Evolutionary conservation across 2,888 invertebrate genomes (phyloP).

Genomic region (Gastrophysa polygoni): DNA sequence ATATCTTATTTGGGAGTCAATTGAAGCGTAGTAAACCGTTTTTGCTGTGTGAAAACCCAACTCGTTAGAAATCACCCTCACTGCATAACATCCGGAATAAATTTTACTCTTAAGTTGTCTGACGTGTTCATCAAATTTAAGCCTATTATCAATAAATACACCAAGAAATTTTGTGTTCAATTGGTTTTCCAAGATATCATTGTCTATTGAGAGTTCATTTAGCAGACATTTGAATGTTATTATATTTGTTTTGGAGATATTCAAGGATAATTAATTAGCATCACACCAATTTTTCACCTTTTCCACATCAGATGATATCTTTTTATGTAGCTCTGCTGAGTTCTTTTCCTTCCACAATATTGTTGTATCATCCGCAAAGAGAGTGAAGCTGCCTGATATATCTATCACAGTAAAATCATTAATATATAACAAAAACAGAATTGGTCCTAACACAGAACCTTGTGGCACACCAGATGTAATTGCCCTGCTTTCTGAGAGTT

Average conservation of each 20-base stretch:
- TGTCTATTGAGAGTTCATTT: neutral
- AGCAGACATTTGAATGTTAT: neutral
- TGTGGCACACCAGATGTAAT: conserved; percentile 1
- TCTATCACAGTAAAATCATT: neutral
- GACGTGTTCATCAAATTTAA: neutral
- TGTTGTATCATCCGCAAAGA: neutral
- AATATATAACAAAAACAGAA: conserved; percentile 1
- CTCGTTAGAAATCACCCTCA: neutral
- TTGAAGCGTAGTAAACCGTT: neutral
- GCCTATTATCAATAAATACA: neutral
- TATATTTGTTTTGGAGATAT: neutral
- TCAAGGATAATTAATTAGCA: neutral
- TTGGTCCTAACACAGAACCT: conserved; percentile 1
- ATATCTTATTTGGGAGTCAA: too few relatives aligned
- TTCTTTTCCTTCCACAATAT: conserved; percentile 6
- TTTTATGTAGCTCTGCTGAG: neutral
- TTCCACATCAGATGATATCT: neutral
- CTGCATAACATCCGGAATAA: neutral
- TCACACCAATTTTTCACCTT: neutral
- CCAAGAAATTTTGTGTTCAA: neutral
- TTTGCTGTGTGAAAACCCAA: neutral
- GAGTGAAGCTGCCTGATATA: neutral
- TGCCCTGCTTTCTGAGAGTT: neutral
- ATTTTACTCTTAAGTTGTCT: neutral
- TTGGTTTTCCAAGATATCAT: neutral